These are phyloP conservation scores for Platycheirus rosarum DNA, from an alignment of 2,888 invertebrate genomes.

Conservation along the genomic window DNA sequence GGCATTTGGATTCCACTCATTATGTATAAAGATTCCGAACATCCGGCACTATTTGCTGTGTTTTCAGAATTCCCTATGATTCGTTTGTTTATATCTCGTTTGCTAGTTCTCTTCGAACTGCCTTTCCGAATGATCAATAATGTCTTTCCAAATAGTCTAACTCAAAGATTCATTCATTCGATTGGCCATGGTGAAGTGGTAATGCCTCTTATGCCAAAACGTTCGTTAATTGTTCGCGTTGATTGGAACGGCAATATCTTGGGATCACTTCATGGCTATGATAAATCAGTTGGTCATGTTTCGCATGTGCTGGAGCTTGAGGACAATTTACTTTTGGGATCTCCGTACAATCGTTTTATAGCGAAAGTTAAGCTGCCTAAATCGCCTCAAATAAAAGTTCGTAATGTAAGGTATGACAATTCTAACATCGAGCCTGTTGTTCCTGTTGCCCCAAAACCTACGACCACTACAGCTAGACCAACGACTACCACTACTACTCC, in stretches of 20 bases:
- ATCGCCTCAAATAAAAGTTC: conserved; percentile 78
- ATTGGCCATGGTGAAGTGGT: conserved; percentile 86
- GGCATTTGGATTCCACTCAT: conserved; percentile 87
- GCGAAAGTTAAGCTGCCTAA: conserved; percentile 85
- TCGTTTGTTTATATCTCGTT: conserved; percentile 86
- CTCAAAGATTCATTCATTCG: conserved; percentile 86
- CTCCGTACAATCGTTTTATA: conserved; percentile 87
- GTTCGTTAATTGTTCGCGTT: conserved; percentile 86
- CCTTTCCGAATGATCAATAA: conserved; percentile 86
- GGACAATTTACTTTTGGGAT: conserved; percentile 87
- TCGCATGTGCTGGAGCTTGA: conserved; percentile 88
- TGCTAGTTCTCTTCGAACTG: conserved; percentile 85
- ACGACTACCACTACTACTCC: conserved; percentile 68
- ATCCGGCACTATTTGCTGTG: conserved; percentile 84
- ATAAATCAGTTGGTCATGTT: conserved; percentile 84
- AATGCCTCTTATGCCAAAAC: conserved; percentile 80
- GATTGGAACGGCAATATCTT: conserved; percentile 89
- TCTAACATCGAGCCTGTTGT: conserved; percentile 78
- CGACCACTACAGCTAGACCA: conserved; percentile 74
- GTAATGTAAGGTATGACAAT: conserved; percentile 80
- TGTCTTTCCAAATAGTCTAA: conserved; percentile 86
- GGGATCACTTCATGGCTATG: conserved; percentile 86
- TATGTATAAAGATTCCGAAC: conserved; percentile 83
- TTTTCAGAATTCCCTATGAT: conserved; percentile 86
- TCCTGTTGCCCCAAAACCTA: conserved; percentile 76